These are phyloP conservation scores for Sebastes taczanowskii DNA, from an alignment of 2,797 vertebrate species.

Conservation along the genomic window DNA sequence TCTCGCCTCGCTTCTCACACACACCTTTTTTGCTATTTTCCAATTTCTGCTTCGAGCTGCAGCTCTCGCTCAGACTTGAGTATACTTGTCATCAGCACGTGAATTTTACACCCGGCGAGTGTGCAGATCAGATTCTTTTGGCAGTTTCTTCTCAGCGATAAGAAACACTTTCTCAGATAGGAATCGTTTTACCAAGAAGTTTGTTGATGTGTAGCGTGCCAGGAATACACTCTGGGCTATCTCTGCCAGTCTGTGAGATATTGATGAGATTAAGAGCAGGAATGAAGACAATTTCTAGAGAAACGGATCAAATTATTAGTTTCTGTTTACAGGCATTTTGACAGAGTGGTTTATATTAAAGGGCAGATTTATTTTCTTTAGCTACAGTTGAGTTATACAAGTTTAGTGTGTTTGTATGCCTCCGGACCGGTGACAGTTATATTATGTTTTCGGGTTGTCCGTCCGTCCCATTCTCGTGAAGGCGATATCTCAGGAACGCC, in stretches of 20 bases:
- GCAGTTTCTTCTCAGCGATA: conserved; percentile 18
- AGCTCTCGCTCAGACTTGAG: conserved; percentile 25
- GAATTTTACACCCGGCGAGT: conserved; percentile 33
- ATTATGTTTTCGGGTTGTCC: too few relatives aligned
- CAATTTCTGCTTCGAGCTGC: conserved; percentile 10
- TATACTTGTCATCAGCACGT: conserved; percentile 29
- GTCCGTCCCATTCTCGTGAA: too few relatives aligned
- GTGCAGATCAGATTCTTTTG: conserved; percentile 23
- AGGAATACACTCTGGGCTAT: conserved; percentile 5
- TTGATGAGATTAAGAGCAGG: neutral
- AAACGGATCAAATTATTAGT: neutral
- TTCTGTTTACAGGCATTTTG: neutral
- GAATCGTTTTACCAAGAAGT: conserved; percentile 14
- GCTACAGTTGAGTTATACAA: neutral
- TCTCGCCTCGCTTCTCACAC: conserved; percentile 27
- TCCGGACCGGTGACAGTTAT: neutral
- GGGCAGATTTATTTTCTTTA: neutral
- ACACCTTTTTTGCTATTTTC: conserved; percentile 41
- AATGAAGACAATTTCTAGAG: conserved; percentile 17
- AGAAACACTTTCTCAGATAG: conserved; percentile 26
- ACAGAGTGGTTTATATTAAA: conserved; percentile 26
- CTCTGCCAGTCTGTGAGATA: conserved; percentile 3
- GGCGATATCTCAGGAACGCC: too few relatives aligned
- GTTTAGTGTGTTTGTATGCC: neutral
- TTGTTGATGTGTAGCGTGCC: conserved; percentile 6